Evolutionary conservation across 2,113 vertebrate species (phyloP), one percentile per base, ranked within the genome.

Genomic region (Atractosteus spatula): DNA sequence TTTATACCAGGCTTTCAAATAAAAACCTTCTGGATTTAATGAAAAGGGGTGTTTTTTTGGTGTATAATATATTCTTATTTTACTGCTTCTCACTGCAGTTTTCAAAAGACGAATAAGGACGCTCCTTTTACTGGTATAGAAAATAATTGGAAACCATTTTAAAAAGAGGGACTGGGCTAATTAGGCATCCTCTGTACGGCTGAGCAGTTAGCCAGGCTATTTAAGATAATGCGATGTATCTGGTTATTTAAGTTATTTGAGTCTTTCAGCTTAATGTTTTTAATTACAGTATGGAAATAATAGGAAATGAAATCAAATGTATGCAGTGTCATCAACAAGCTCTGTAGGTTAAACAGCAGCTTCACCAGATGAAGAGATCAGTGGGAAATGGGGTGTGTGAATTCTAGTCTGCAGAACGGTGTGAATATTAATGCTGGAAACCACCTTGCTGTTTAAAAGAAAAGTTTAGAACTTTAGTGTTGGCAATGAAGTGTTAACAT

Each of bases 251-350:
- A 74, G 47, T 51, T 51, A 57, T 73, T 77, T 86, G 79, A 85
- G 82, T 86, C 83, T 80, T 86, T 86, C 85, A 68, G 71, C 66
- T 83, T 87, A 79, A 84, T 85, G 76, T 86, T 86, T 92, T 90
- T 78, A 77, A 73, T 91, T 93, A 89, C 85, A 88, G 79, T 80
- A 87, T 79, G 80, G 87, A 87, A 89, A 91, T 87, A 88, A 87
- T 82, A 75, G 84, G 82, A 89, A 89, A 90, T 43, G 42, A 78
- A 88, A 89, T 87, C 68, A 29, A 65, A 65, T 65, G 2, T 41
- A 65, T 41, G 41, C 62, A 4, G 62, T 41, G 17, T 65, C 62
- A 65, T 65, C 16, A 65, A 29, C 7, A 29, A 41, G 5, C 62
- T 11, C 10, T 41, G 62, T 29, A 41, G 62, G 29, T 41, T 8